phyloP scores from a whole-genome alignment of 2,797 vertebrate species.

The Oceanodroma leucorhoa region DNA sequence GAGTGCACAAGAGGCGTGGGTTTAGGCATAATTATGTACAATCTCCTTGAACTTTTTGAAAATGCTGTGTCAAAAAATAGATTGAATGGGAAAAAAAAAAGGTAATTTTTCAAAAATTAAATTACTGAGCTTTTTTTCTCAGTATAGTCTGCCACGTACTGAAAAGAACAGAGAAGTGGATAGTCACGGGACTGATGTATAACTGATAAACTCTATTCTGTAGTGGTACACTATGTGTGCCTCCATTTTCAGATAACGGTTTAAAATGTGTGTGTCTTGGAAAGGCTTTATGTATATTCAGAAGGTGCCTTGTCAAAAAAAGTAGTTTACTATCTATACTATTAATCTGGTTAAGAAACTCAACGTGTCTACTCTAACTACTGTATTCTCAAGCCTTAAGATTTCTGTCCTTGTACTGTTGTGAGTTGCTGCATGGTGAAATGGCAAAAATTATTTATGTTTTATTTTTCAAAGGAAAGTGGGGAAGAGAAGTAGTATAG shows the following conservation, averaged over 20 bases:
- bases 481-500: constrained; percentile 5
- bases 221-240: neutral
- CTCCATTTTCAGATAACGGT: neutral
- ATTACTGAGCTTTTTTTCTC: neutral
- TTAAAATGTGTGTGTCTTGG: neutral
- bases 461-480: neutral
- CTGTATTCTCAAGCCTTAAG: neutral
- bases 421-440: neutral
- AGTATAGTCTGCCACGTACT: neutral
- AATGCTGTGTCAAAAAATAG: neutral
- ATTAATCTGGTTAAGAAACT: neutral
- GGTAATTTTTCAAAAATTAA: neutral
- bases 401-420: neutral
- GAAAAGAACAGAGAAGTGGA: neutral
- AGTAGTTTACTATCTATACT: neutral
- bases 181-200: neutral
- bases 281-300: neutral
- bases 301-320: neutral
- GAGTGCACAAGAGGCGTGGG: neutral
- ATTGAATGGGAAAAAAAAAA: neutral
- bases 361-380: neutral
- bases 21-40: neutral
- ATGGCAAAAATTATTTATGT: neutral
- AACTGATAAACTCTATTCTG: neutral
- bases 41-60: neutral